Conservation (phyloP, 2,113 vertebrate genomes). For the Zootoca vivipara region DNA sequence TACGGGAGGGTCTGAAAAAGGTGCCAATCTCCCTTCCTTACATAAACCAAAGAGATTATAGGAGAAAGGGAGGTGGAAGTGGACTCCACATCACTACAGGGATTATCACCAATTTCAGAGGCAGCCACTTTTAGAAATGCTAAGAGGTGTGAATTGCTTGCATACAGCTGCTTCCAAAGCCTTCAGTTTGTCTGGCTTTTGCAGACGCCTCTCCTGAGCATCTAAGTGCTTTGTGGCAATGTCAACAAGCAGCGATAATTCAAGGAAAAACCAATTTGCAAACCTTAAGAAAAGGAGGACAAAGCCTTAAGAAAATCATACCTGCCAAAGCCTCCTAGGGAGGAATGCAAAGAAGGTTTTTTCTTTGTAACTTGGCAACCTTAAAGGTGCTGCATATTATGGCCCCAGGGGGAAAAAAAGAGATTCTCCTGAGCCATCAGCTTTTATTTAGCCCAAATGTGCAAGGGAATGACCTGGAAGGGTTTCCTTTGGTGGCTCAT, state of each 20-base stretch:
- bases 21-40: neutral
- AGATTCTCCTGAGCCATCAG: neutral
- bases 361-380: neutral
- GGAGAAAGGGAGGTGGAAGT: neutral
- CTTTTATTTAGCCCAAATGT: neutral
- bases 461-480: neutral
- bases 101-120: slow-evolving; percentile 14
- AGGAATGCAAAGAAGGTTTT: neutral
- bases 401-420: neutral
- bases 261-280: slow-evolving; percentile 9
- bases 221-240: neutral
- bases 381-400: neutral
- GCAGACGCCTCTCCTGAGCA: neutral
- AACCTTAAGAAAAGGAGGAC: neutral
- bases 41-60: neutral
- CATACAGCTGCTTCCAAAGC: neutral
- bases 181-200: neutral
- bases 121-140: neutral
- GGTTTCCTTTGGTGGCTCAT: neutral
- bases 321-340: neutral
- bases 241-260: neutral
- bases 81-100: neutral
- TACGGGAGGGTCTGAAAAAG: neutral
- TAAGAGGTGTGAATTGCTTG: neutral
- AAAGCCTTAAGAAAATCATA: neutral